Evolutionary conservation across 2,797 vertebrate genomes (phyloP).

Genomic region (Heterohyrax brucei): DNA sequence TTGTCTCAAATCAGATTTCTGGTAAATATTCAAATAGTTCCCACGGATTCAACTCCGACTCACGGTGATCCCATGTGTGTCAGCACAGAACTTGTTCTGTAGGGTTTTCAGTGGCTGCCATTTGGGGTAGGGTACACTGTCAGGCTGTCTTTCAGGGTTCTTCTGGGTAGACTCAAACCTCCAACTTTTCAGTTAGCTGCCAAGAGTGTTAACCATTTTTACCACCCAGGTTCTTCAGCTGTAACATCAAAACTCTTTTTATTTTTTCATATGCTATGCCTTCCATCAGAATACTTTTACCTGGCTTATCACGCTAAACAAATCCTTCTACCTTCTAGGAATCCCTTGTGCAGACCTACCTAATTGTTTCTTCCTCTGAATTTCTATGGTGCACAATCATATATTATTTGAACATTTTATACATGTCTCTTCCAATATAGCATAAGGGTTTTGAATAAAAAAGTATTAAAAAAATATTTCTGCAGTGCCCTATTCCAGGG

Average conservation of each 20-base stretch:
- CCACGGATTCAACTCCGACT: not conserved
- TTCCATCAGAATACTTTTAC: not conserved
- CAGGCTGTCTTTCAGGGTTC: not conserved
- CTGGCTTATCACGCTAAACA: not conserved
- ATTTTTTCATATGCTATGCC: not conserved
- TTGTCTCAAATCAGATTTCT: not conserved
- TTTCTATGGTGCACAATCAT: not conserved
- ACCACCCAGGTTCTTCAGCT: not conserved
- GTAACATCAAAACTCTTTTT: not conserved
- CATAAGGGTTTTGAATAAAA: constrained; percentile 13
- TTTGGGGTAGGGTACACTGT: not conserved
- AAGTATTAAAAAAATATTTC: not conserved
- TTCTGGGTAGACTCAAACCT: not conserved
- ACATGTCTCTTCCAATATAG: not conserved
- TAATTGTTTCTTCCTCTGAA: not conserved
- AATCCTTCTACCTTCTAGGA: constrained; percentile 19
- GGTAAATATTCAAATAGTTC: not conserved
- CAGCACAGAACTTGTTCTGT: not conserved
- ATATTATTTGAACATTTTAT: constrained; percentile 13
- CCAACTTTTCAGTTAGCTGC: not conserved
- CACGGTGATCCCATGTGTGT: not conserved
- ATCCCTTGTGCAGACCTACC: not conserved
- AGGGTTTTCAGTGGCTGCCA: not conserved
- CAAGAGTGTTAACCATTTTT: not conserved
- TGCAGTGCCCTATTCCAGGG: constrained; percentile 2